Percentiles rank a stretch among this genome's conserved stretches.
Evolutionary conservation across 30 jellyfish, hydroid and myxozoan species (phyloP).

Genomic region (Chrysaora quinquecirrha): DNA sequence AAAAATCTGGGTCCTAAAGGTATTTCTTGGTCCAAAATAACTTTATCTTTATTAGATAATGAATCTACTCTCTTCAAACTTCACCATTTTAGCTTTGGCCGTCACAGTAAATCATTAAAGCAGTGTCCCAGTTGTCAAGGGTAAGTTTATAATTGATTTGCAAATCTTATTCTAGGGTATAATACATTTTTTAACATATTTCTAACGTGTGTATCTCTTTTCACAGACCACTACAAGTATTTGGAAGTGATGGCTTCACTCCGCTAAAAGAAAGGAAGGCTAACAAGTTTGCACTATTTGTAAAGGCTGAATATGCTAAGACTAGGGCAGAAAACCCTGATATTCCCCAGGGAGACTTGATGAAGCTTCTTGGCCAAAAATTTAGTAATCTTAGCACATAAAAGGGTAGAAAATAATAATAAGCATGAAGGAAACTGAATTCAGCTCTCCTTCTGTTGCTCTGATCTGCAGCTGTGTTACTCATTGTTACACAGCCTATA

Average conservation of each 20-base stretch:
- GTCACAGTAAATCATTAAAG: constrained; percentile 69
- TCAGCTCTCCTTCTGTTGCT: too few species aligned
- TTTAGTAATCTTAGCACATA: constrained; percentile 6
- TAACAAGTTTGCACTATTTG: constrained; percentile 72
- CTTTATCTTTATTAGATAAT: too few species aligned
- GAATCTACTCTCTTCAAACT: too few species aligned
- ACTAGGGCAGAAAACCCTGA: constrained; percentile 59
- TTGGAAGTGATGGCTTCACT: constrained; percentile 52
- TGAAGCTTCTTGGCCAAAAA: constrained; percentile 59
- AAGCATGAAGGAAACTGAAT: too few species aligned
- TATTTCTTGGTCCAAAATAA: too few species aligned
- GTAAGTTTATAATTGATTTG: constrained; percentile 17
- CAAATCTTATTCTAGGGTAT: too few species aligned
- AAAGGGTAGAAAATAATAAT: too few species aligned
- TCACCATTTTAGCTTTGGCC: constrained; percentile 58
- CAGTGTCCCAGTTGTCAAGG: constrained; percentile 61
- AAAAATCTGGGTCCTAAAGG: too few species aligned
- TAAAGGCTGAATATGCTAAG: constrained; percentile 59
- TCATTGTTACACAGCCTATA: too few species aligned
- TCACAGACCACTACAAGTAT: constrained; percentile 28
- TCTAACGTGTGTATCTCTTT: too few species aligned
- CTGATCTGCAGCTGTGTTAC: too few species aligned
- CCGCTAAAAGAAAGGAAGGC: constrained; percentile 56
- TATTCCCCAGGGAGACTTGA: constrained; percentile 58
- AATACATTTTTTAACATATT: too few species aligned